phyloP scores from a whole-genome alignment of 2,113 vertebrate species.

The Tragulus kanchil region DNA sequence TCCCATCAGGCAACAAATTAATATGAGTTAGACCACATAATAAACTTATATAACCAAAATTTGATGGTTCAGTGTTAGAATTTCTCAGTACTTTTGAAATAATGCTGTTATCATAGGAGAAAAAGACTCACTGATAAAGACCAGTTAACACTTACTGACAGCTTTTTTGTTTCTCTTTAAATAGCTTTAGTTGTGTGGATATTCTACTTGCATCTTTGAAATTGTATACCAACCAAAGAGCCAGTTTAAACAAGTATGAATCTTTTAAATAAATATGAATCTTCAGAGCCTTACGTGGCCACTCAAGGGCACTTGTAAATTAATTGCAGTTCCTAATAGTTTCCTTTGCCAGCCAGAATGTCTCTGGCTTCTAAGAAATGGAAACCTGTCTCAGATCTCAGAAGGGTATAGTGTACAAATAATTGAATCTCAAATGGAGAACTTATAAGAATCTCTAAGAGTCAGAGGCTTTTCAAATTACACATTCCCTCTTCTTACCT shows the following conservation, averaged over 20 bases:
- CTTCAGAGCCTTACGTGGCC: background rate
- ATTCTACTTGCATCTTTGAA: background rate
- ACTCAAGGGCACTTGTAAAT: background rate
- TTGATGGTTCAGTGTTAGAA: constrained; percentile 46
- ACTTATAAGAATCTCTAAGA: background rate
- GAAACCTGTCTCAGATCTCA: background rate
- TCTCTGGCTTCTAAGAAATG: background rate
- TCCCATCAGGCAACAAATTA: constrained; percentile 23
- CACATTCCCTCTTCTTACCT: background rate
- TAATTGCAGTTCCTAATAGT: constrained; percentile 26
- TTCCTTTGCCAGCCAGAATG: background rate
- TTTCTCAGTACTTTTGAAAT: constrained; percentile 50
- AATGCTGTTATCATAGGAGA: background rate
- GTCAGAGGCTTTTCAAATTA: background rate
- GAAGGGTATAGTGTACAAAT: background rate
- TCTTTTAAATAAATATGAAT: background rate
- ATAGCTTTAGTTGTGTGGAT: background rate
- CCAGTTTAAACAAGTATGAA: background rate
- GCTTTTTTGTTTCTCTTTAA: constrained; percentile 6
- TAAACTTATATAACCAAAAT: constrained; percentile 44
- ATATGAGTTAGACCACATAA: constrained; percentile 30
- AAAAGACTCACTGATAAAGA: background rate
- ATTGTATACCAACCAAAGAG: background rate
- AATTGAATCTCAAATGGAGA: background rate
- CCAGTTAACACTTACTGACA: background rate